Evolutionary conservation across 2,113 vertebrate genomes (phyloP).

Genomic region (Rhinopithecus roxellana): DNA sequence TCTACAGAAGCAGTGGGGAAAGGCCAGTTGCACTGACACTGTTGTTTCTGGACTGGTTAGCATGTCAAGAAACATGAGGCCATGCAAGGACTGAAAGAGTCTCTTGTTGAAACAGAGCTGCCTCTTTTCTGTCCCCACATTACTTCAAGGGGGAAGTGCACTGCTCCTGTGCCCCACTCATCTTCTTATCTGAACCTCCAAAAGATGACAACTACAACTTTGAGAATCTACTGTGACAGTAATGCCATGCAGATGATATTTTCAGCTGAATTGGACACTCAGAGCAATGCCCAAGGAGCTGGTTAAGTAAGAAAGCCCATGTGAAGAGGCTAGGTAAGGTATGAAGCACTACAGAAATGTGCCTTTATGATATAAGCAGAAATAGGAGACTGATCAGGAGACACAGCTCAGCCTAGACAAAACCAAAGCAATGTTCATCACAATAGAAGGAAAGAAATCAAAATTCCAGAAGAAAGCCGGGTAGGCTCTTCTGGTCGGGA

Average conservation of each 20-base stretch:
- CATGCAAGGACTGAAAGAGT: slow-evolving; percentile 21
- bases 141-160: neutral
- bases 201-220: neutral
- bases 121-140: neutral
- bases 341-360: neutral
- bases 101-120: neutral
- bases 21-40: slow-evolving; percentile 5
- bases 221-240: neutral
- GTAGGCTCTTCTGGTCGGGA: too few relatives aligned
- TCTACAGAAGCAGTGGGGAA: neutral
- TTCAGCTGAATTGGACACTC: neutral
- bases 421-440: neutral
- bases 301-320: neutral
- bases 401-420: neutral
- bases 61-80: slow-evolving; percentile 44
- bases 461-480: neutral
- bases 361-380: neutral
- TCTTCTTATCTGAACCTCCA: neutral
- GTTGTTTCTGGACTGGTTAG: slow-evolving; percentile 64
- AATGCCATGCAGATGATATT: neutral
- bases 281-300: neutral
- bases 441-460: neutral
- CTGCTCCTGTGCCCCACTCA: neutral
- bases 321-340: neutral
- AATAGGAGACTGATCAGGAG: neutral